These are phyloP conservation scores for Hippocampus barbouri DNA, from an alignment of 2,113 vertebrate genomes.

Conservation along the genomic window DNA sequence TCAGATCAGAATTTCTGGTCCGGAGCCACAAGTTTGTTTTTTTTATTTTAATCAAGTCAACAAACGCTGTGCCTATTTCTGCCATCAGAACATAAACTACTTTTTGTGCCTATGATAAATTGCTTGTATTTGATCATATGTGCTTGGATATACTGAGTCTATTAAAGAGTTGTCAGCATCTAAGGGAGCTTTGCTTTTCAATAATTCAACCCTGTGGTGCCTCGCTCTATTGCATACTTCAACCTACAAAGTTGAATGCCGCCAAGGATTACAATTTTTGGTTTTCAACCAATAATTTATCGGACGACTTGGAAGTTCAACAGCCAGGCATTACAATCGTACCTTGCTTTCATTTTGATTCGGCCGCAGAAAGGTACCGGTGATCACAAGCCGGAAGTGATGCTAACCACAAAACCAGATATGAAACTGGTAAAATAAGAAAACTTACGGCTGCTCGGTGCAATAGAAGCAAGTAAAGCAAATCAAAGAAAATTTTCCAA, in stretches of 20 bases:
- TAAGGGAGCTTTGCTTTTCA: neutral
- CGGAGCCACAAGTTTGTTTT: neutral
- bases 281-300: too few species aligned
- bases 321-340: too few species aligned
- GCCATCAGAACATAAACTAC: conserved; percentile 10
- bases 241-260: too few species aligned
- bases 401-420: too few species aligned
- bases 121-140: conserved; percentile 24
- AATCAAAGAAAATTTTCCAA: too few species aligned
- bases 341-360: too few species aligned
- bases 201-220: neutral
- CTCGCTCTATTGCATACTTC: neutral
- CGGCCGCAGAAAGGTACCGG: too few species aligned
- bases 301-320: too few species aligned
- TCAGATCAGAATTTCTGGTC: neutral
- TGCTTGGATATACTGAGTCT: conserved; percentile 4
- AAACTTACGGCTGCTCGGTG: too few species aligned
- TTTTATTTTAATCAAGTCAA: neutral
- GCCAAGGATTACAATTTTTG: too few species aligned
- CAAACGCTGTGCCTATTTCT: conserved; percentile 23
- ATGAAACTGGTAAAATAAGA: too few species aligned
- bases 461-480: neutral
- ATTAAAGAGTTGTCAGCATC: conserved; percentile 49
- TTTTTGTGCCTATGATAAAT: conserved; percentile 27
- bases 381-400: too few species aligned